Base-by-base conservation (phyloP, 2,797 vertebrate genomes). In the Sparidentex hasta region DNA sequence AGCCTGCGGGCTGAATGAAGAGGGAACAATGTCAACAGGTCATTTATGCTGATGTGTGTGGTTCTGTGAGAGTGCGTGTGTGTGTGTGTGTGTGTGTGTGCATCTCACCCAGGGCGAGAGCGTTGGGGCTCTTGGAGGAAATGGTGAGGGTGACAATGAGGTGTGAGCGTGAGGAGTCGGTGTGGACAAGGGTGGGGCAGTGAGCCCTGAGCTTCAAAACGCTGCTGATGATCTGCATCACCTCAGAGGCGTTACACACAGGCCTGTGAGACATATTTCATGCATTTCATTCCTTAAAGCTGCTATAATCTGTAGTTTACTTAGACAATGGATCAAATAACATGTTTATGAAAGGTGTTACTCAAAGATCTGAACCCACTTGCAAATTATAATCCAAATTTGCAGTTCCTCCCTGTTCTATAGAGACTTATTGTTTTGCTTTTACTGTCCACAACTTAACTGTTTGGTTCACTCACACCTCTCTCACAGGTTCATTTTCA, bases 111-210 rank as follows among this genome's bases (percentile, higher is more conserved):
- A 92, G 76, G 71, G 88, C 87, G 72, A 94, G 73, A 16, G 87
- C 90, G 25, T 88, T 85, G 74, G 88, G 88, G 76, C 85, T 90
- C 85, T 92, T 85, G 71, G 93, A 88, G 25, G 93, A 96, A 81
- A 96, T 69, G 1, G 94, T 95, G 77, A 97, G 84, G 0, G 94
- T 96, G 48, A 97, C 87, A 0, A 97, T 89, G 80, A 97, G 93
- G 86, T 97, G 97, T 29, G 97, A 97, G 67, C 96, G 94, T 11
- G 97, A 98, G 0, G 97, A 97, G 76, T 95, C 92, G 2, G 89
- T 65, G 14, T 97, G 97, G 47, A 97, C 89, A 5, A 95, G 78
- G 0, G 96, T 97, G 78, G 96, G 94, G 43, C 95, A 95, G 1
- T 86, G 94, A 20, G 90, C 92, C 84, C 96, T 88, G 79, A 95